Evolutionary conservation across 2,797 vertebrate genomes (phyloP), one percentile per base, ranked within the genome.

Genomic region (Microhierax caerulescens): DNA sequence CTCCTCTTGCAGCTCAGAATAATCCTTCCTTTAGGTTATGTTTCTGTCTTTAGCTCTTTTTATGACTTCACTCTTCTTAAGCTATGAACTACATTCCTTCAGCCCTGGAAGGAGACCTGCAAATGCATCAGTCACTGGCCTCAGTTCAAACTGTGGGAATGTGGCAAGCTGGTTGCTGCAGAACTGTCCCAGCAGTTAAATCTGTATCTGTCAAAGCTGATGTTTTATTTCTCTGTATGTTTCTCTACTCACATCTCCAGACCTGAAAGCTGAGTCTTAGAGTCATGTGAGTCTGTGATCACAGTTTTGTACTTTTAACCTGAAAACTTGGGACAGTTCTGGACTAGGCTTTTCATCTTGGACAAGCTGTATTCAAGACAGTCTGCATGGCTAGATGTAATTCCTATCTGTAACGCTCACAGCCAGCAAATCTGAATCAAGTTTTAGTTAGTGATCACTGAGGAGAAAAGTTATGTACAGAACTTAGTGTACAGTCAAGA

Each of bases 321-420:
- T 53, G 57, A 56, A 77, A 78, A 27, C 10, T 61, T 80, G 25
- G 24, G 22, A 50, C 19, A 39, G 2, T 93, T 61, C 32, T 59
- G 56, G 9, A 30, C n/a, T 47, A 54, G 47, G 37, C 15, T 83
- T 67, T 77, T 83, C 9, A 32, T 47, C 43, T 74, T 61, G 57
- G 11, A 51, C 41, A 53, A 53, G 21, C 21, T 43, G 11, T 85
- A 17, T 72, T 23, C 32, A 37, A 25, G 24, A 18, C 39, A 56
- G 30, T n/a, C 56, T 64, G 7, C 4, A 13, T 57, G 57, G 8
- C 17, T 69, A 9, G 12, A 5, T 39, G 27, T 50, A 27, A 23
- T 57, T 87, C 37, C n/a, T 47, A 9, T 25, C 28, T 37, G 0
- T 36, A 59, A 27, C 2, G 1, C 15, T 54, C 0, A 0, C 0